Evolutionary conservation across 1,140 invertebrate genomes (phyloP).

Genomic region (Leptinotarsa defecta): DNA sequence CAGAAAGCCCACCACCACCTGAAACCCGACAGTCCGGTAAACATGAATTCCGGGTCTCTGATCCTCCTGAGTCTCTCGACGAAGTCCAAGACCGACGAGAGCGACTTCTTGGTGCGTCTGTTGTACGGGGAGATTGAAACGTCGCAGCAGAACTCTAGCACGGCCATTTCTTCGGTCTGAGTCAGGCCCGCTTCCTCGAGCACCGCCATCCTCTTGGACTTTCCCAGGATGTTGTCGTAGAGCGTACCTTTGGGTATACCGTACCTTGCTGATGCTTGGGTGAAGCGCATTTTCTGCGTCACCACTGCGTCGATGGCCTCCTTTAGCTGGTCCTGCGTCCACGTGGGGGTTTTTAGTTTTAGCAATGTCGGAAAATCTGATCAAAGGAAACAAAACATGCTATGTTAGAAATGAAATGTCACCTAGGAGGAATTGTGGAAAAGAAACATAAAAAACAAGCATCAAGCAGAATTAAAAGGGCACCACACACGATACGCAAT

Average conservation of each 20-base stretch:
- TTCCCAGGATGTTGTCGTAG: constrained; percentile 79
- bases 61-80: constrained; percentile 66
- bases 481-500: not conserved
- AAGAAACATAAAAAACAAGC: not conserved
- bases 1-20: constrained; percentile 84
- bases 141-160: constrained; percentile 76
- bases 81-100: constrained; percentile 67
- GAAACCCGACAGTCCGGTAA: constrained; percentile 71
- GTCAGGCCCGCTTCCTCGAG: constrained; percentile 70
- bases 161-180: constrained; percentile 66
- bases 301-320: constrained; percentile 77
- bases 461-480: not conserved
- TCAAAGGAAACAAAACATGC: constrained; percentile 44
- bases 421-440: too few species aligned
- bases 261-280: constrained; percentile 71
- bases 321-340: constrained; percentile 74
- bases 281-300: constrained; percentile 76
- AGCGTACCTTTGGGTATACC: constrained; percentile 78
- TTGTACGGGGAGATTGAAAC: constrained; percentile 74
- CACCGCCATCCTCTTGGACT: constrained; percentile 76
- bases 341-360: constrained; percentile 76
- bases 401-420: constrained; percentile 28
- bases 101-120: constrained; percentile 70
- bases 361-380: constrained; percentile 64
- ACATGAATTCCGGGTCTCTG: constrained; percentile 68